A percentile compares a stretch with the other conserved stretches of the same genome.
Evolutionary conservation across 2,797 vertebrate species (phyloP).

Genomic region (Alectoris magna): DNA sequence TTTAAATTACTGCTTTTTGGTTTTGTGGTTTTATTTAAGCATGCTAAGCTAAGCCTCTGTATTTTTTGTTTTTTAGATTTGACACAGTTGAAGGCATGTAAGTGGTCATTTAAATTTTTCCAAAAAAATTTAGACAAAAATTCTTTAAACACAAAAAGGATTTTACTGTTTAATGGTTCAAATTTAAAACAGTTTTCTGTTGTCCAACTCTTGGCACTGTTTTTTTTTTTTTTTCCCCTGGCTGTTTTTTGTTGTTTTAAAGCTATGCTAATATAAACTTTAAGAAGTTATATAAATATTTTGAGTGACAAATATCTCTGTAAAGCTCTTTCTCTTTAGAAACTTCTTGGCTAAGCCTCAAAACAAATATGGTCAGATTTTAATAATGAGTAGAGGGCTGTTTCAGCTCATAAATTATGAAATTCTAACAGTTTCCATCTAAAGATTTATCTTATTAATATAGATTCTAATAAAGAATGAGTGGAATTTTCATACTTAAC

Average conservation of each 20-base stretch:
- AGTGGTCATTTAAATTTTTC: slow-evolving; percentile 88
- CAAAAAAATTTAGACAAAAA: slow-evolving; percentile 59
- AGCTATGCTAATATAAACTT: slow-evolving; percentile 27
- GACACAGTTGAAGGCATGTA: slow-evolving; percentile 96
- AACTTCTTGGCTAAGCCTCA: background rate
- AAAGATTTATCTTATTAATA: background rate
- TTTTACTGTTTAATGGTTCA: slow-evolving; percentile 67
- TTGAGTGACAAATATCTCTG: slow-evolving; percentile 7
- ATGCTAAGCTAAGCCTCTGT: slow-evolving; percentile 90
- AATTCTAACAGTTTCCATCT: background rate
- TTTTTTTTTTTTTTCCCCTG: background rate
- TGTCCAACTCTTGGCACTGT: slow-evolving; percentile 34
- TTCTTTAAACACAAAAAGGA: slow-evolving; percentile 42
- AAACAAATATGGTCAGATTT: slow-evolving; percentile 4
- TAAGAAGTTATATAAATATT: slow-evolving; percentile 13
- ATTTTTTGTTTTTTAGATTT: slow-evolving; percentile 91
- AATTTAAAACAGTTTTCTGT: slow-evolving; percentile 50
- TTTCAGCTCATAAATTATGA: background rate
- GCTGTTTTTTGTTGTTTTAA: background rate
- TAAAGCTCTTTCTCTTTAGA: background rate
- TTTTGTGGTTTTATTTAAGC: slow-evolving; percentile 85
- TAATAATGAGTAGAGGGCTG: background rate
- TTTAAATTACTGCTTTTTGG: slow-evolving; percentile 76
- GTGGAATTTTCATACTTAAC: background rate
- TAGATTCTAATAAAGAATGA: background rate